These are phyloP conservation scores for Drosophila neotestacea DNA, from an alignment of 2,888 invertebrate species.

Conservation along the genomic window DNA sequence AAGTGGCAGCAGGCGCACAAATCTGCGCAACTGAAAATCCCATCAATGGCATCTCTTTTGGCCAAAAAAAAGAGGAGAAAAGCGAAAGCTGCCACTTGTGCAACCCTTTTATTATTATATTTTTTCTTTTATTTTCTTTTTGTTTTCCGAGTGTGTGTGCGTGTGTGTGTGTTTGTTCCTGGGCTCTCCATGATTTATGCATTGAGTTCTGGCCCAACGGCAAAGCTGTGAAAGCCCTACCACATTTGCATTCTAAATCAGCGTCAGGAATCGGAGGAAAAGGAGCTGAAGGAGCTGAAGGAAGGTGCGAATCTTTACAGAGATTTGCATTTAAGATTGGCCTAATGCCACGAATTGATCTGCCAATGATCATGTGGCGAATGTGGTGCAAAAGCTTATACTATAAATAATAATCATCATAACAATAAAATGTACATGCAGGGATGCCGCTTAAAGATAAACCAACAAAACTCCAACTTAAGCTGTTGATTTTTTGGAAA, in stretches of 20 bases:
- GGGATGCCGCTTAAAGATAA: too few species aligned
- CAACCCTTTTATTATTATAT: constrained; percentile 63
- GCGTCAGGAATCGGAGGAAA: constrained; percentile 12
- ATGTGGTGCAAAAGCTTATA: neutral
- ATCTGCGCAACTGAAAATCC: constrained; percentile 57
- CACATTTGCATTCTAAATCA: constrained; percentile 68
- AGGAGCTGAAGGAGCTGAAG: too few species aligned
- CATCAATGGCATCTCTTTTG: constrained; percentile 36
- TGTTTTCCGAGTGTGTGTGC: neutral
- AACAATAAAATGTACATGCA: neutral
- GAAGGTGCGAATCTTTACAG: constrained; percentile 20
- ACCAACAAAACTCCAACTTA: too few species aligned
- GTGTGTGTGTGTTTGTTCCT: constrained; percentile 14
- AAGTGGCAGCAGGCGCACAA: constrained; percentile 21
- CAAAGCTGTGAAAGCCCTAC: constrained; percentile 49
- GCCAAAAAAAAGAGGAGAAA: constrained; percentile 31
- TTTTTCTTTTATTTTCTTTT: constrained; percentile 24
- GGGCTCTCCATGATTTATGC: constrained; percentile 68
- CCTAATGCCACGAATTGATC: constrained; percentile 38
- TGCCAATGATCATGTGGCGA: constrained; percentile 13
- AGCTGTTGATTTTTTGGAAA: too few species aligned
- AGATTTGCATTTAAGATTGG: constrained; percentile 50
- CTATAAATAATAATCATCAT: neutral
- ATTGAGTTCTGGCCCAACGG: constrained; percentile 46
- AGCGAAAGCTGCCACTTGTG: constrained; percentile 72